Evolutionary conservation across 1,140 invertebrate species (phyloP), one percentile per base, ranked within the genome.

Genomic region (Calephelis nemesis): DNA sequence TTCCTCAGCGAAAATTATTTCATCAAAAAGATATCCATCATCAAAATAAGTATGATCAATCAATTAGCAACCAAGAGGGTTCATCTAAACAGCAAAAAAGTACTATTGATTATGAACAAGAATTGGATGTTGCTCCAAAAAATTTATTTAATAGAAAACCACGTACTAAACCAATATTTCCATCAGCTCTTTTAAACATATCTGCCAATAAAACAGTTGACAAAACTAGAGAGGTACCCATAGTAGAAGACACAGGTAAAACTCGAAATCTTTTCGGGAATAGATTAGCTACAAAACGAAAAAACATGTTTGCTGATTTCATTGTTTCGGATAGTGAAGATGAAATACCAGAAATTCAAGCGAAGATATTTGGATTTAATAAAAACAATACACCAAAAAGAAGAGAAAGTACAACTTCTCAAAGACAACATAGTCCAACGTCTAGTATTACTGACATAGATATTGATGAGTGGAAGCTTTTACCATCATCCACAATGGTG

Each of bases 401-500:
- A 47, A 60, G 62, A 54, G 60, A 62, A 45, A 80, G 69, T 42
- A 65, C 74, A 7, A 62, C 54, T 11, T 83, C 75, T 50, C 70
- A 68, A 10, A 67, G 70, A 69, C 72, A 76, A 13, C 52, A 68
- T 52, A 87, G 83, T 30, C 78, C 79, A 19, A 74, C 77, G 13
- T 82, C 84, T 4, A 87, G 82, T 72, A 75, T 82, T 19, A 81
- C 78, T 66, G 86, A 91, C 70, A 72, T 82, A 62, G 88, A 90
- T 76, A 78, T 87, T 63, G 84, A 87, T 69, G 84, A 88, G 19
- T 90, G 88, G 88, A 79, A 71, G 64, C 65, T 76, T 0, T 48
- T 91, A 15, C 88, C 88, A 9, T 91, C 87, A 49, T 91, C 88
- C 19, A 91, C 88, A 12, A 88, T 90, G 86, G 77, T 91, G 10